Evolutionary conservation across 1,140 invertebrate species (phyloP).

Genomic region (Camponotus vicinus): DNA sequence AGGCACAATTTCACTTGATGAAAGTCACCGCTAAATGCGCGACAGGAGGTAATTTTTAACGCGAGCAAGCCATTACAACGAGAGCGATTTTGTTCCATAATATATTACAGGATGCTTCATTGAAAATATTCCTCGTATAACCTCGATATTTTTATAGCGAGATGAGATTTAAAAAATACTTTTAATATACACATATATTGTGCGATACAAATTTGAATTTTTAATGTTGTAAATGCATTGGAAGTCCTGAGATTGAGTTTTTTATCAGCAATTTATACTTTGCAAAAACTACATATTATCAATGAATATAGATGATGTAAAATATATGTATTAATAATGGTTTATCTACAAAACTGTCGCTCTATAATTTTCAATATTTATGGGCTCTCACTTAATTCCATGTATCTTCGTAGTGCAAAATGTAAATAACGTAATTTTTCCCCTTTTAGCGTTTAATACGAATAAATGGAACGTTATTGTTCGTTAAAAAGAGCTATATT

Average conservation of each 20-base stretch:
- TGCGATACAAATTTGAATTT: conserved; percentile 23
- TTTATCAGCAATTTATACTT: background rate
- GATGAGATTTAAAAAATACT: background rate
- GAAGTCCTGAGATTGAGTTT: background rate
- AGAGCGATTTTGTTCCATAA: conserved; percentile 20
- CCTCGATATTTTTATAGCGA: background rate
- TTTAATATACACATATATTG: background rate
- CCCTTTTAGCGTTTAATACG: conserved; percentile 11
- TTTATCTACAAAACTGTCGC: conserved; percentile 19
- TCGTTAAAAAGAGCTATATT: background rate
- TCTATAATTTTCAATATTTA: conserved; percentile 1
- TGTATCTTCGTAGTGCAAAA: background rate
- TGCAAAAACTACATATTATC: background rate
- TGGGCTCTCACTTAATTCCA: background rate
- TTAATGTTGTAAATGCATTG: background rate
- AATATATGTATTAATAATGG: background rate
- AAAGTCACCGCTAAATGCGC: conserved; percentile 53
- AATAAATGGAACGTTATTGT: background rate
- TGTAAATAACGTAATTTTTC: background rate
- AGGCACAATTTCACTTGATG: conserved; percentile 58
- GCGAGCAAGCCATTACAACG: background rate
- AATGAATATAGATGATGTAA: background rate
- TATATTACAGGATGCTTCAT: background rate
- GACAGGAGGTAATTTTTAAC: conserved; percentile 57
- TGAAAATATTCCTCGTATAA: background rate